A percentile compares a stretch with the other conserved stretches of the same genome.
Evolutionary conservation across 2,888 invertebrate species (phyloP).

Genomic region (Stenichneumon culpator): DNA sequence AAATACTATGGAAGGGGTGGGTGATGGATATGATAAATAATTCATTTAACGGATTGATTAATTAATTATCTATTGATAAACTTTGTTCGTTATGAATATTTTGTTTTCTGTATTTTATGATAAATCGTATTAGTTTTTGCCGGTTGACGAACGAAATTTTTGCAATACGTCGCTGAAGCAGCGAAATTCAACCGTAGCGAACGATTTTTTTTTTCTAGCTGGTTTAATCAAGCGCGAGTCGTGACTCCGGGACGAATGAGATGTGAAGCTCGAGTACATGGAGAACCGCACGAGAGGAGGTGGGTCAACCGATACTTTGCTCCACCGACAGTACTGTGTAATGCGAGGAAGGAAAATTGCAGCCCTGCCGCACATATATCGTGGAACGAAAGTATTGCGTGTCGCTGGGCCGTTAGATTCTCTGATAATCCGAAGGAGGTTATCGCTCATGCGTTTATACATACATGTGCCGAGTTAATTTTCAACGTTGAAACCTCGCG

Average conservation of each 20-base stretch:
- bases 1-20: neutral
- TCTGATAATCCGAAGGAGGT: conserved; percentile 52
- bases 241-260: conserved; percentile 28
- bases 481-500: conserved; percentile 57
- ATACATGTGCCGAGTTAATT: conserved; percentile 60
- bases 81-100: conserved; percentile 5
- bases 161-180: neutral
- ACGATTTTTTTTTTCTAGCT: conserved; percentile 12
- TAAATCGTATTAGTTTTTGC: conserved; percentile 4
- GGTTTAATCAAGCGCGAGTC: conserved; percentile 33
- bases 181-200: neutral
- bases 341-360: conserved; percentile 16
- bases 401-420: conserved; percentile 59
- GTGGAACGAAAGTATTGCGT: conserved; percentile 60
- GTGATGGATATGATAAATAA: conserved; percentile 7
- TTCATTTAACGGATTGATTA: neutral
- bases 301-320: conserved; percentile 42
- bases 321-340: conserved; percentile 44
- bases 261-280: conserved; percentile 5
- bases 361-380: conserved; percentile 22
- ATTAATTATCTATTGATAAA: conserved; percentile 12
- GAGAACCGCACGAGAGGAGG: neutral
- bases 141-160: neutral
- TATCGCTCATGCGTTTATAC: conserved; percentile 59
- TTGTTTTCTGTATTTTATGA: neutral